Evolutionary conservation across 2,113 vertebrate genomes (phyloP).

Genomic region (Oncorhynchus masou): DNA sequence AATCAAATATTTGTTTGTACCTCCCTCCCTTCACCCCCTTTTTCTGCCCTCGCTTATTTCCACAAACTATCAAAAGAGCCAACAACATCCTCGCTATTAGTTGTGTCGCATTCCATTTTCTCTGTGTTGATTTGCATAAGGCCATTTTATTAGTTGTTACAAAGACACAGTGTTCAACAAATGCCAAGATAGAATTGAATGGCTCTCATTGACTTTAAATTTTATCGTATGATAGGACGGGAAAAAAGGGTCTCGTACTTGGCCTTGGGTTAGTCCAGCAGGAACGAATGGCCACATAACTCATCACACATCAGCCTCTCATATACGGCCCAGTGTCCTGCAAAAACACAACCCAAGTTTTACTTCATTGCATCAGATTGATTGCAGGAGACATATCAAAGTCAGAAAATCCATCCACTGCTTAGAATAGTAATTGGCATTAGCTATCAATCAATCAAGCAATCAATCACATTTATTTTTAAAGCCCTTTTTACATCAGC

Average conservation of each 20-base stretch:
- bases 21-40: background rate
- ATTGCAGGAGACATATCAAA: background rate
- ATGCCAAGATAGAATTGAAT: background rate
- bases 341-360: background rate
- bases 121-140: background rate
- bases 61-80: too few species aligned
- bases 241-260: background rate
- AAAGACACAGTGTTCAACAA: background rate
- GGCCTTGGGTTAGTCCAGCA: background rate
- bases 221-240: too few species aligned
- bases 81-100: too few species aligned
- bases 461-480: too few species aligned
- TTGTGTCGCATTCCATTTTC: background rate
- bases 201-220: background rate
- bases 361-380: background rate
- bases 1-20: constrained; percentile 14
- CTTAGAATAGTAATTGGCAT: background rate
- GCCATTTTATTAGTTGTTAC: background rate
- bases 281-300: background rate
- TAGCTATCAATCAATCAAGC: too few species aligned
- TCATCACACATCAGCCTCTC: constrained; percentile 1
- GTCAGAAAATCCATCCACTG: background rate
- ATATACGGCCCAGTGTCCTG: background rate
- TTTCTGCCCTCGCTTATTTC: too few species aligned
- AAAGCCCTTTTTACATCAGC: too few species aligned